phyloP scores from a whole-genome alignment of 2,797 vertebrate species.

The Oreonectes daqikongensis region DNA sequence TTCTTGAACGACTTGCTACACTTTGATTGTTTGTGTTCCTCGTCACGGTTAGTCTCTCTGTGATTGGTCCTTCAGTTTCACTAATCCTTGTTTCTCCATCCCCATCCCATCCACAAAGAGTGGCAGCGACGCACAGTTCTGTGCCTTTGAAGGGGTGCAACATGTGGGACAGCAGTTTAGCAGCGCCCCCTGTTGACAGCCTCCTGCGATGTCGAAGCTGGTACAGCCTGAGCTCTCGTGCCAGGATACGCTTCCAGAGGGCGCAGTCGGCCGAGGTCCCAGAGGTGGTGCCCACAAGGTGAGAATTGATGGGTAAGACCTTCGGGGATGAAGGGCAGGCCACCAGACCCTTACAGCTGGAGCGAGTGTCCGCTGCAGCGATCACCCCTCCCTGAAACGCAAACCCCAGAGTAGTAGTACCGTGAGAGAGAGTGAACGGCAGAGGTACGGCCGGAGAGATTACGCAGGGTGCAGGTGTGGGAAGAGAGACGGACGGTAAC shows the following conservation, averaged over 20 bases:
- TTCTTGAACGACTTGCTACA: neutral
- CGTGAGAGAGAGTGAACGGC: constrained; percentile 79
- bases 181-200: constrained; percentile 77
- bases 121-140: constrained; percentile 84
- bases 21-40: neutral
- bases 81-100: constrained; percentile 43
- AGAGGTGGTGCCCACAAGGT: constrained; percentile 84
- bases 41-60: neutral
- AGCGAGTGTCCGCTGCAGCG: constrained; percentile 86
- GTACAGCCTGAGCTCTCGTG: constrained; percentile 81
- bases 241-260: constrained; percentile 82
- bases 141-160: constrained; percentile 83
- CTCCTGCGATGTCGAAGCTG: constrained; percentile 76
- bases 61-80: neutral
- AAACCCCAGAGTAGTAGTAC: constrained; percentile 90
- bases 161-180: constrained; percentile 82
- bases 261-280: constrained; percentile 86
- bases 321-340: constrained; percentile 81
- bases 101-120: constrained; percentile 87
- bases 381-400: constrained; percentile 81
- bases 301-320: constrained; percentile 83
- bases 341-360: constrained; percentile 82
- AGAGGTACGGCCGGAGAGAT: constrained; percentile 64
- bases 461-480: constrained; percentile 35
- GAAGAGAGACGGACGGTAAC: constrained; percentile 39